Conservation (phyloP, 2,797 vertebrate species). For the Gallirallus australis region DNA sequence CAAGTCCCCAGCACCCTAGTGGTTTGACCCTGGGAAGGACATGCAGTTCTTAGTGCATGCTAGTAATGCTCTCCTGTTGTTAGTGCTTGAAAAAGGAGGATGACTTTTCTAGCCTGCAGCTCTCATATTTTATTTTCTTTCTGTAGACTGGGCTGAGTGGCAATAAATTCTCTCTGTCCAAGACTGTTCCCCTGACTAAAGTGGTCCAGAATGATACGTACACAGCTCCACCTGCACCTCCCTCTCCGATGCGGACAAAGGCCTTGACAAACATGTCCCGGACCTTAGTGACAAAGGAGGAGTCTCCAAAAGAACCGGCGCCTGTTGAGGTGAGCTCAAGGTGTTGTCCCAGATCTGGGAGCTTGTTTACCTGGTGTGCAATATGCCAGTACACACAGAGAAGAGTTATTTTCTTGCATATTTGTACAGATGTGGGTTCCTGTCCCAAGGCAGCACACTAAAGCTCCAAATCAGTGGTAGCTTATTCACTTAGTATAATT, state of each 20-base stretch:
- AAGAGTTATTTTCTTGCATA: no score
- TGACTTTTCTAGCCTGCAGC: neutral
- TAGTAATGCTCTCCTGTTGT: neutral
- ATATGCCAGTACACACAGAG: no score
- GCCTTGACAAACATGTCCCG: slow-evolving; percentile 87
- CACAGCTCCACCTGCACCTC: slow-evolving; percentile 82
- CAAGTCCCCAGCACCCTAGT: neutral
- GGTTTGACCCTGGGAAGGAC: neutral
- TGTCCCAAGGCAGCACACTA: no score
- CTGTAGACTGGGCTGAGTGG: slow-evolving; percentile 81
- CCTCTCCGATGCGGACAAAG: slow-evolving; percentile 76
- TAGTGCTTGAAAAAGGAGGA: neutral
- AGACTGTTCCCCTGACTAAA: slow-evolving; percentile 90
- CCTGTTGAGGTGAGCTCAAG: slow-evolving; percentile 77
- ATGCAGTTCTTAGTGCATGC: neutral
- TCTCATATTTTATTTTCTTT: slow-evolving; percentile 11
- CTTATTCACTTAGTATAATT: no score
- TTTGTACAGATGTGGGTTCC: no score
- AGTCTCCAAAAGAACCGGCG: slow-evolving; percentile 70
- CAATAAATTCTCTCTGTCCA: slow-evolving; percentile 86
- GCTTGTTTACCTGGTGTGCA: no score
- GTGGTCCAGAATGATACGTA: slow-evolving; percentile 97
- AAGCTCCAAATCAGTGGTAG: no score
- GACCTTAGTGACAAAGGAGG: slow-evolving; percentile 88
- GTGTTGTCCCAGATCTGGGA: no score